These are phyloP conservation scores for Orius laevigatus DNA, from an alignment of 1,140 invertebrate species.

Conservation along the genomic window DNA sequence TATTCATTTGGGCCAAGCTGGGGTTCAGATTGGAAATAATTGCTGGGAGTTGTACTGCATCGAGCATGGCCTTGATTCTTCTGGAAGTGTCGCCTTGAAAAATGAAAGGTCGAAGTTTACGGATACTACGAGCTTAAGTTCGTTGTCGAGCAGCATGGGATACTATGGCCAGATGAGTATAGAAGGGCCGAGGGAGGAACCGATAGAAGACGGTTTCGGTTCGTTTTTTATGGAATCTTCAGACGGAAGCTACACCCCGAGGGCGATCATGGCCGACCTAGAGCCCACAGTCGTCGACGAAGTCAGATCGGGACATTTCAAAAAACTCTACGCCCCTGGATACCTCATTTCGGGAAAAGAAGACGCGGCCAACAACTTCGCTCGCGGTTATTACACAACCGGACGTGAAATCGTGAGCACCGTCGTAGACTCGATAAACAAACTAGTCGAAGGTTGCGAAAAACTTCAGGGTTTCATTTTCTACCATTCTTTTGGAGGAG, in stretches of 20 bases:
- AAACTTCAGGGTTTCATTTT: slow-evolving; percentile 49
- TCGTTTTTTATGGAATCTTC: not conserved
- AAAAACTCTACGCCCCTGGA: slow-evolving; percentile 57
- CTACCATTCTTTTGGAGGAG: slow-evolving; percentile 67
- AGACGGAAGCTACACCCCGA: not conserved
- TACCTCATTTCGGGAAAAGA: slow-evolving; percentile 69
- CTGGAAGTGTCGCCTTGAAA: too few species aligned
- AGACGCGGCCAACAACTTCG: slow-evolving; percentile 77
- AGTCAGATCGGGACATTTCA: slow-evolving; percentile 53
- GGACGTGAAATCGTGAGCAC: slow-evolving; percentile 37
- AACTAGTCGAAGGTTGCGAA: slow-evolving; percentile 30
- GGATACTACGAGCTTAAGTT: too few species aligned
- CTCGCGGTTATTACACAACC: slow-evolving; percentile 44
- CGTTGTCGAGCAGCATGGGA: too few species aligned
- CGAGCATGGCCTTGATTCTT: slow-evolving; percentile 38
- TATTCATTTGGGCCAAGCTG: slow-evolving; percentile 75
- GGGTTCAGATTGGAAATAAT: slow-evolving; percentile 77
- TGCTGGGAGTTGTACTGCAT: slow-evolving; percentile 77
- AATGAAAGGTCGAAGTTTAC: too few species aligned
- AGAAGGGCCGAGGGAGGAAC: too few species aligned
- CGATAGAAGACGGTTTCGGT: not conserved
- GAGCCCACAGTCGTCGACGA: slow-evolving; percentile 27
- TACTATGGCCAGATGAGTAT: too few species aligned
- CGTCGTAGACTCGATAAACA: slow-evolving; percentile 26
- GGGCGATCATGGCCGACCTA: not conserved